A percentile compares a stretch with the other conserved stretches of the same genome.
These are phyloP conservation scores for Tapirus indicus DNA, from an alignment of 2,797 vertebrate species.

Conservation along the genomic window DNA sequence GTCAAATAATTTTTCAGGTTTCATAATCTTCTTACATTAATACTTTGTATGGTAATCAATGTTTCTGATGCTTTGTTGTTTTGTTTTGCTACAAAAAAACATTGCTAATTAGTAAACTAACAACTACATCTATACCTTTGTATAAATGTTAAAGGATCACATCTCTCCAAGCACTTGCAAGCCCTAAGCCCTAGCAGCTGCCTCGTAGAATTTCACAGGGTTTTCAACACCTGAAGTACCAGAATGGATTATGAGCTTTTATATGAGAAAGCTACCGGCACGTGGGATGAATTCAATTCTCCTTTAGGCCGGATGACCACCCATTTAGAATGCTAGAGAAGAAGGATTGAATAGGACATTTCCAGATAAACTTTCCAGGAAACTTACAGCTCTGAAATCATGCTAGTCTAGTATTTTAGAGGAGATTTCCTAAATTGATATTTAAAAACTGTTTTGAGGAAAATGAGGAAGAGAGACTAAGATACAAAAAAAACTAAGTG, in stretches of 20 bases:
- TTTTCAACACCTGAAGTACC: not conserved
- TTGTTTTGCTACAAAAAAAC: slow-evolving; percentile 3
- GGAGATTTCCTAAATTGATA: not conserved
- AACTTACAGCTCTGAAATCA: not conserved
- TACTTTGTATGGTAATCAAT: not conserved
- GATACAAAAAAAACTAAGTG: not conserved
- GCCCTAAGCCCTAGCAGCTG: not conserved
- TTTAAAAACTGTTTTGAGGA: not conserved
- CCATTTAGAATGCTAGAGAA: not conserved
- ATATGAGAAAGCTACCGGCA: not conserved
- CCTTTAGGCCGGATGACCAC: not conserved
- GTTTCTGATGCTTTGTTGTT: not conserved
- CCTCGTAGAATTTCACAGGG: not conserved
- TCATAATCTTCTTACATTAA: slow-evolving; percentile 10
- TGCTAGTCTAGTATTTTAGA: not conserved
- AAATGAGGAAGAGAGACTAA: slow-evolving; percentile 5
- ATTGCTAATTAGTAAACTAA: slow-evolving; percentile 9
- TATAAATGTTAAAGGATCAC: not conserved
- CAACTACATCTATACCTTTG: not conserved
- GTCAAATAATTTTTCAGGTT: slow-evolving; percentile 38
- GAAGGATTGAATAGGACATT: not conserved
- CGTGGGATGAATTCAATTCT: not conserved
- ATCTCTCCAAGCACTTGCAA: not conserved
- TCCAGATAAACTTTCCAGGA: not conserved
- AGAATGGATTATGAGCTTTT: not conserved